Evolutionary conservation across 2,113 vertebrate genomes (phyloP), one percentile per base, ranked within the genome.

Genomic region (Oryzias curvinotus): DNA sequence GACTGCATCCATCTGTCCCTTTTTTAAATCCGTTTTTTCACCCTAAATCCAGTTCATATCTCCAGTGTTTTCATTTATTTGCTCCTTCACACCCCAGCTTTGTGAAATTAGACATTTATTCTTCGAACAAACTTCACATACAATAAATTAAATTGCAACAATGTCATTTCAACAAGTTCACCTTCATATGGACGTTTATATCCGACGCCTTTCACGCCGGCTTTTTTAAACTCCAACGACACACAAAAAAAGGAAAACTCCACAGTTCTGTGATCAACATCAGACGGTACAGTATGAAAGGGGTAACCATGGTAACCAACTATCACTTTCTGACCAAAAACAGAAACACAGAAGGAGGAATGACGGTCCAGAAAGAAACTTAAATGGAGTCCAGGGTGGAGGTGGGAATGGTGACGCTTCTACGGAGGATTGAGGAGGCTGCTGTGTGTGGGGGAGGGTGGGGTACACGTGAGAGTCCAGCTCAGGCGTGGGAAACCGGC

Each of bases 401-500:
- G 8, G 48, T 41, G 36, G 47, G 68, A 84, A 63, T 57, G 63
- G 52, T 49, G 68, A 5, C 1, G 49, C 60, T 56, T 42, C 57
- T 57, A 41, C 53, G 58, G 45, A 41, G 1, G 26, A 16, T 19
- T 0, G 21, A 55, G 26, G 57, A 52, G 28, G 43, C n/a, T 54
- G 19, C 13, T 54, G 41, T 55, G 47, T 57, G 48, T 19, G 18
- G 7, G 53, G 13, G 53, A 18, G 25, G 17, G 52, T 30, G 1
- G 10, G 19, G 49, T 51, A 21, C 26, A 25, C 26, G 51, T 55
- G n/a, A n/a, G 46, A 21, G 59, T 23, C 58, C 64, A 62, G 89
- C 80, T 94, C 93, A 95, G 88, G 93, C 93, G 68, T 95, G 95
- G 86, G 93, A 95, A 83, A 95, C 93, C 30, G 94, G 94, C 91